Evolutionary conservation across 2,888 invertebrate species (phyloP).

Genomic region (Caradrina clavipalpis): DNA sequence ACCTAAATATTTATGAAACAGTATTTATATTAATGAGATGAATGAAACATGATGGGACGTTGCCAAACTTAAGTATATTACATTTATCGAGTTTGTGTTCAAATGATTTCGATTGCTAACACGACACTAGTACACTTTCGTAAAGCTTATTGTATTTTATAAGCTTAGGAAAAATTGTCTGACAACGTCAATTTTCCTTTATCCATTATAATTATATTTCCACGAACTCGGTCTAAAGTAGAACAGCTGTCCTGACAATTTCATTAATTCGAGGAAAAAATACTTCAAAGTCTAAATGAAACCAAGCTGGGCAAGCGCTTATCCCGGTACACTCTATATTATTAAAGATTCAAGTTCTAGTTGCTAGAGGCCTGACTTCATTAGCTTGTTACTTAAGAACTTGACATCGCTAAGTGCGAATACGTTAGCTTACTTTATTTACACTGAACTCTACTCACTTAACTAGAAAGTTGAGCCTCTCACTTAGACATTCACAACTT

Average conservation of each 20-base stretch:
- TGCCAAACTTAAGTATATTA: background rate
- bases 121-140: too few relatives aligned
- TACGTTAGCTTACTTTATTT: constrained; percentile 17
- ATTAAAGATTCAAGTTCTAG: constrained; percentile 1
- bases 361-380: background rate
- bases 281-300: background rate
- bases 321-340: background rate
- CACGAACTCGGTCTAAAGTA: constrained; percentile 1
- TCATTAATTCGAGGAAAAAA: constrained; percentile 17
- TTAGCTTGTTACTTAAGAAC: constrained; percentile 6
- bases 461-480: background rate
- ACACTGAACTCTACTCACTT: background rate
- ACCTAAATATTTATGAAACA: too few relatives aligned
- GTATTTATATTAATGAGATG: background rate
- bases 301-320: background rate
- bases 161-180: background rate
- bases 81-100: background rate
- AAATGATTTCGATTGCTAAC: background rate
- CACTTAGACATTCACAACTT: background rate
- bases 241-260: constrained; percentile 10
- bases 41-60: background rate
- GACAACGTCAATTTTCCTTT: constrained; percentile 5
- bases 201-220: constrained; percentile 17
- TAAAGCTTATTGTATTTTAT: background rate
- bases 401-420: constrained; percentile 6